These are phyloP conservation scores for Teinopalpus imperialis DNA, from an alignment of 2,888 invertebrate genomes.

Conservation along the genomic window DNA sequence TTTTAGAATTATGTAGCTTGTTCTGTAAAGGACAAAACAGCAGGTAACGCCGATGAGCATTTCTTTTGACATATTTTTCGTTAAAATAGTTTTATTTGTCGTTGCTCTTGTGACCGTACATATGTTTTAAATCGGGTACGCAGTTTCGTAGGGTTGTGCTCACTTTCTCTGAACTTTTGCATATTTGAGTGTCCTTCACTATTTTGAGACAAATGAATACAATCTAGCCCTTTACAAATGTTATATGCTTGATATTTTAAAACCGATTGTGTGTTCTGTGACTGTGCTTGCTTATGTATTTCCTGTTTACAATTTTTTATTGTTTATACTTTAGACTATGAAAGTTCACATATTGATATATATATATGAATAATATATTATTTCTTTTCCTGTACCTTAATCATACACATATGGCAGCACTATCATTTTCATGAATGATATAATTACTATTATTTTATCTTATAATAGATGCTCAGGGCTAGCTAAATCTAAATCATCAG, in stretches of 20 bases:
- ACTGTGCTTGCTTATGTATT: constrained; percentile 4
- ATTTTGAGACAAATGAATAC: constrained; percentile 30
- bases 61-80: constrained; percentile 31
- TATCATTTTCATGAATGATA: too few relatives aligned
- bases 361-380: too few relatives aligned
- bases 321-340: constrained; percentile 9
- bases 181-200: constrained; percentile 50
- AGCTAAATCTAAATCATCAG: too few relatives aligned
- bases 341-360: too few relatives aligned
- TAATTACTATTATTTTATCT: too few relatives aligned
- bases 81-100: constrained; percentile 30
- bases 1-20: constrained; percentile 78
- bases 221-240: constrained; percentile 1
- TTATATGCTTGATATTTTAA: background rate
- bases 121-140: constrained; percentile 28
- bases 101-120: constrained; percentile 38
- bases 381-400: too few relatives aligned
- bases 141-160: constrained; percentile 39
- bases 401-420: too few relatives aligned
- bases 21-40: constrained; percentile 68
- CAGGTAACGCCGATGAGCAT: constrained; percentile 53
- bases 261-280: constrained; percentile 5
- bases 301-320: constrained; percentile 21
- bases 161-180: constrained; percentile 52
- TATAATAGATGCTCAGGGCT: too few relatives aligned